Conservation (phyloP, 37 sponge, comb jelly and placozoan species). For the Geodia barretti region DNA sequence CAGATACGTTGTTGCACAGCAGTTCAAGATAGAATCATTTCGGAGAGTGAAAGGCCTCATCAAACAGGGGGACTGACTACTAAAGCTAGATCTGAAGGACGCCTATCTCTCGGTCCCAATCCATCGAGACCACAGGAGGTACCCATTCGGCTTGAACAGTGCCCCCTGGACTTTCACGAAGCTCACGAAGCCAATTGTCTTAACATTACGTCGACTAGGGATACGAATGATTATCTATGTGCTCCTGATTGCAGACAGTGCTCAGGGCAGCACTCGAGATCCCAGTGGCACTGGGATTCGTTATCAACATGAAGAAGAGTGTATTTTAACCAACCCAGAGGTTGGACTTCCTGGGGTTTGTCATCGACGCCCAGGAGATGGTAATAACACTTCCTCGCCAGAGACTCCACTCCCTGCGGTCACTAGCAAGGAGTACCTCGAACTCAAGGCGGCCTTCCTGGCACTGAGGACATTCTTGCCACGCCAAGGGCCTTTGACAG, state of each 20-base stretch:
- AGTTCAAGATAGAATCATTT: conserved; percentile 42
- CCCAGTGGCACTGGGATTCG: conserved; percentile 19
- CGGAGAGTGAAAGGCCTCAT: conserved; percentile 12
- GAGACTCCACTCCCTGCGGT: not conserved
- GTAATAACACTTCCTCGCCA: not conserved
- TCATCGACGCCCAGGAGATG: not conserved
- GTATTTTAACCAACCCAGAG: too few relatives aligned
- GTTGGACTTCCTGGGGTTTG: not conserved
- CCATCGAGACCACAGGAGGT: conserved; percentile 7
- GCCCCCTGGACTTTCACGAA: conserved; percentile 28
- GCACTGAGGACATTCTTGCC: conserved; percentile 31
- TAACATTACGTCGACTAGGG: conserved; percentile 13
- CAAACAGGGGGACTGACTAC: conserved; percentile 17
- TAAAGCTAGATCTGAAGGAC: conserved; percentile 29
- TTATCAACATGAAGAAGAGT: conserved; percentile 28
- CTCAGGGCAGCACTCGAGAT: conserved; percentile 19
- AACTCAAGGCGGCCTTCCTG: conserved; percentile 35
- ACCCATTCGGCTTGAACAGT: conserved; percentile 33
- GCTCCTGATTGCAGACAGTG: too few relatives aligned
- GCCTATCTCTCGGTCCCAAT: conserved; percentile 20
- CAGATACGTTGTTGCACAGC: not conserved
- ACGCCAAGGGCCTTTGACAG: not conserved
- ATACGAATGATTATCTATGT: conserved; percentile 23
- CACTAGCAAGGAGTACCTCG: not conserved
- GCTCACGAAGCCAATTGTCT: conserved; percentile 24